Evolutionary conservation across 2,888 invertebrate genomes (phyloP), one percentile per base, ranked within the genome.

Genomic region (Chelonus formosanus): DNA sequence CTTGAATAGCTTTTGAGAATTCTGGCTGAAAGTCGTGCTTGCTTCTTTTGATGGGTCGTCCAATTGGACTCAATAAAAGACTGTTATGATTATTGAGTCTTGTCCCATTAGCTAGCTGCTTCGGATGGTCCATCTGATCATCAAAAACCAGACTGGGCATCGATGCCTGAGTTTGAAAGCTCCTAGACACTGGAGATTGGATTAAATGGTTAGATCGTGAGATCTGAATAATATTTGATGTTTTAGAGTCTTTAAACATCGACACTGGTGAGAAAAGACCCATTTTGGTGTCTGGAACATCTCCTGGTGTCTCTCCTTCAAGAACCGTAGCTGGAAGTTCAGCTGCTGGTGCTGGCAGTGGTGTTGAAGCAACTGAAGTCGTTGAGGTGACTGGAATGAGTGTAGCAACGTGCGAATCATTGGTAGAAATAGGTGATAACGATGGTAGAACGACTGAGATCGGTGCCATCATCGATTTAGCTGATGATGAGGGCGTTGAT

Each of bases 391-490:
- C 71, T 3, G 75, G 75, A 48, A 77, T 74, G 34, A 75, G 48
- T 5, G 79, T 76, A 7, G 78, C 73, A 2, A 77, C 73, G 34
- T 74, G 70, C 5, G 76, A 59, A 5, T 70, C 55, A 31, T 75
- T 76, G 65, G 60, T 71, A 62, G 52, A 61, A 4, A 73, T 71
- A 54, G 72, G 83, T 3, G 83, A 82, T 3, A 83, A 61, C 1
- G 83, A 81, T 0, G 83, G 83, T 53, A 84, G 68, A 20, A 80
- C 78, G 31, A 80, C 80, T 2, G 83, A 78, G 56, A 81, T 78
- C 34, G 83, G 80, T 8, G 77, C 73, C 73, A 79, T 76, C 68
- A 76, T 76, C 8, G 78, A 73, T 34, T 64, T 71, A 8, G 73
- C 62, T 4, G 70, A 8, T 31, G 52, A 8, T 52, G 52, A 32